These are phyloP conservation scores for Cordilura impudica DNA, from an alignment of 2,888 invertebrate genomes.

Conservation along the genomic window DNA sequence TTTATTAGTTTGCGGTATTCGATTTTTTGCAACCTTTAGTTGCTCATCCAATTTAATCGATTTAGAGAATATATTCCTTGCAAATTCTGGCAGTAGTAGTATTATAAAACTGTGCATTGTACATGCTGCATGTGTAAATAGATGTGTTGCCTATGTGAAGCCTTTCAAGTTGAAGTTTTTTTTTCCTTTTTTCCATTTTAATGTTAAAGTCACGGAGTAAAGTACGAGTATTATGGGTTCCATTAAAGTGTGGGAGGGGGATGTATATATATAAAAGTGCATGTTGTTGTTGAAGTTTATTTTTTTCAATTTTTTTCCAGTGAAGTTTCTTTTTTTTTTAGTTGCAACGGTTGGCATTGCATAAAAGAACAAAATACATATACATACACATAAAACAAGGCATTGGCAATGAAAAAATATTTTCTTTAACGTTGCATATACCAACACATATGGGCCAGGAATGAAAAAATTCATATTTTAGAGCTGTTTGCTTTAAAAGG, in stretches of 20 bases:
- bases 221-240: constrained; percentile 13
- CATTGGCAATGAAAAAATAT: constrained; percentile 61
- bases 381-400: constrained; percentile 23
- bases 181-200: background rate
- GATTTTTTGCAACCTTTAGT: no score
- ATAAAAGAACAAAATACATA: constrained; percentile 1
- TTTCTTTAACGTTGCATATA: constrained; percentile 38
- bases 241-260: constrained; percentile 37
- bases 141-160: constrained; percentile 32
- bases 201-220: constrained; percentile 42
- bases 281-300: no score
- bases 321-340: background rate
- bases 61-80: background rate
- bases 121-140: background rate
- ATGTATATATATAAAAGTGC: background rate
- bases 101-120: background rate
- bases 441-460: background rate
- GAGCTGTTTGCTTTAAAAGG: no score
- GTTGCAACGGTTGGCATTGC: background rate
- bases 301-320: background rate
- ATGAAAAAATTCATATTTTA: background rate
- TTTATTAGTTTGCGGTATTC: background rate
- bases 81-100: background rate
- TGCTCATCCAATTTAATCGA: no score
- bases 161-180: constrained; percentile 47